Conservation (phyloP, 2,888 invertebrate species). For the Heliconius cydno region DNA sequence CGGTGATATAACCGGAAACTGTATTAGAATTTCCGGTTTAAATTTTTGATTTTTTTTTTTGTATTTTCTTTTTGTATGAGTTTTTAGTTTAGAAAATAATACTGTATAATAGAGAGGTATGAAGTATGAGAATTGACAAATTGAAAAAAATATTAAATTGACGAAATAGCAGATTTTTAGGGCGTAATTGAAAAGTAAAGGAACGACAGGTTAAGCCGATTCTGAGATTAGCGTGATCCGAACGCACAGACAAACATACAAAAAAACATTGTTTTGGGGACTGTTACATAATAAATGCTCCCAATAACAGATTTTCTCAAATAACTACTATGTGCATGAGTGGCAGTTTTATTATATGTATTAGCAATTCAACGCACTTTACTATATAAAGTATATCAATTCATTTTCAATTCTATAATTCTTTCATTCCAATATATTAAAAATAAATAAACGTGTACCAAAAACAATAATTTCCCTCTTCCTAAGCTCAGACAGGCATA, state of each 20-base stretch:
- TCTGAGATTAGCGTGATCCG: too few species aligned
- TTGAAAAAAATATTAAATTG: not conserved
- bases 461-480: conserved; percentile 19
- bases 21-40: conserved; percentile 45
- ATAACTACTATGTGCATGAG: too few species aligned
- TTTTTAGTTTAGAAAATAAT: not conserved
- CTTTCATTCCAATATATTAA: not conserved
- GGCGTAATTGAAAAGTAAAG: too few species aligned
- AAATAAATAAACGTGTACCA: conserved; percentile 5
- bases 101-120: not conserved
- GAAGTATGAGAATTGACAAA: not conserved
- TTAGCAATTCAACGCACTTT: too few species aligned
- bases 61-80: not conserved
- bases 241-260: too few species aligned
- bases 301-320: too few species aligned
- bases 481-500: conserved; percentile 42
- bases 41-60: not conserved
- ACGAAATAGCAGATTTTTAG: too few species aligned
- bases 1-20: conserved; percentile 47
- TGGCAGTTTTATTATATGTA: too few species aligned
- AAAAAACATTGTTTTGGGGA: too few species aligned
- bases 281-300: too few species aligned
- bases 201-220: too few species aligned
- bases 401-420: not conserved
- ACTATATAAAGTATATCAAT: too few species aligned